Conservation (phyloP, 2,797 vertebrate genomes). For the Microhierax caerulescens region DNA sequence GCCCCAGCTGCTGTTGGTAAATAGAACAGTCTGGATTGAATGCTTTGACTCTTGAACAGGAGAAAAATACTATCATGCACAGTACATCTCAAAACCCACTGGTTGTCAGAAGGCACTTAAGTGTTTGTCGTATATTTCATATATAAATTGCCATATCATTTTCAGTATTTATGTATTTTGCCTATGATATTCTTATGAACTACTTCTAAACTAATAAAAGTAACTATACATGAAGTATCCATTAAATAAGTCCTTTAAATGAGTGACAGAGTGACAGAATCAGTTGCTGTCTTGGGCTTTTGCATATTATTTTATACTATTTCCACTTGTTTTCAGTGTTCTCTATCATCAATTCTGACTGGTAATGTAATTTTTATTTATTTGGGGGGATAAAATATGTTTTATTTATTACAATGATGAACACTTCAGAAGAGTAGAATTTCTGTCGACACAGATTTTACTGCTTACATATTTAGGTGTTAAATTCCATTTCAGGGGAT, state of each 20-base stretch:
- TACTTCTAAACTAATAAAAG: background rate
- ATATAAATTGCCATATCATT: background rate
- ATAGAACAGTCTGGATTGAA: background rate
- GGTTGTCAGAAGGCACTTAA: background rate
- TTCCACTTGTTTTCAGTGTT: background rate
- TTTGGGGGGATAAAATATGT: background rate
- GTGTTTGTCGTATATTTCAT: background rate
- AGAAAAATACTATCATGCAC: background rate
- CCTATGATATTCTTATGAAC: background rate
- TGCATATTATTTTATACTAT: background rate
- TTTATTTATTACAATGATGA: background rate
- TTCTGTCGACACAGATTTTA: background rate
- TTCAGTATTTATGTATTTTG: background rate
- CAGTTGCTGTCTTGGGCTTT: background rate
- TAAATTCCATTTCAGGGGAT: background rate
- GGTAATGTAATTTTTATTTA: background rate
- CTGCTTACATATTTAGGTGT: background rate
- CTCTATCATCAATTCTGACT: background rate
- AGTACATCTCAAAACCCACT: background rate
- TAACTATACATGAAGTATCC: background rate
- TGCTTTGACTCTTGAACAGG: background rate
- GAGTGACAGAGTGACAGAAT: background rate
- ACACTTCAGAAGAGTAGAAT: fast-evolving
- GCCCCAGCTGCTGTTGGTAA: background rate
- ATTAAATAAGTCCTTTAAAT: background rate